Percentiles rank a stretch among this genome's conserved stretches.
phyloP scores from a whole-genome alignment of 2,113 vertebrate species.

The Indicator maculatus region DNA sequence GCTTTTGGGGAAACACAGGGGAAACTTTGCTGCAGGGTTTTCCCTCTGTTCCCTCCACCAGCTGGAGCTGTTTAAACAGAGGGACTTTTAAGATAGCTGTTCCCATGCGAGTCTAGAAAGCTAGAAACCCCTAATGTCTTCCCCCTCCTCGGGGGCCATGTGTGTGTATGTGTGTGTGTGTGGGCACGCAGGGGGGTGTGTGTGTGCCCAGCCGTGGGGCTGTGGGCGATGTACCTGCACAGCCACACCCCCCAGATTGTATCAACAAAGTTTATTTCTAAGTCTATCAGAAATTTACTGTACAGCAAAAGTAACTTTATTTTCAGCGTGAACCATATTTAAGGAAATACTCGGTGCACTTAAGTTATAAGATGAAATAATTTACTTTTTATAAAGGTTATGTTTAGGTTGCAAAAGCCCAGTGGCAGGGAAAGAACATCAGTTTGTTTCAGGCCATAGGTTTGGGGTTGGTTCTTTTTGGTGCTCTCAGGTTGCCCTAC shows the following conservation, averaged over 20 bases:
- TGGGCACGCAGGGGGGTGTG: background rate
- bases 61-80: constrained; percentile 57
- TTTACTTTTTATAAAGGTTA: constrained; percentile 79
- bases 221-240: background rate
- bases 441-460: background rate
- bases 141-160: background rate
- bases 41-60: background rate
- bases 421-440: constrained; percentile 45
- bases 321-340: constrained; percentile 83
- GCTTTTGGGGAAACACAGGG: background rate
- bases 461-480: background rate
- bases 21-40: background rate
- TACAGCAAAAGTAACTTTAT: constrained; percentile 81
- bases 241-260: constrained; percentile 40
- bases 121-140: constrained; percentile 52
- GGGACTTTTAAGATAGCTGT: constrained; percentile 67
- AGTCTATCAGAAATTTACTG: constrained; percentile 76
- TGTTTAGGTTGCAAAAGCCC: constrained; percentile 67
- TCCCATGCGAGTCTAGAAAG: constrained; percentile 55
- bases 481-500: constrained; percentile 30
- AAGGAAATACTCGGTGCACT: constrained; percentile 82
- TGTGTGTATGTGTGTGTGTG: background rate
- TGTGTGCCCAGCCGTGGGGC: background rate
- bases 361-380: constrained; percentile 84
- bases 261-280: constrained; percentile 75